Evolutionary conservation across 2,113 vertebrate genomes (phyloP).

Genomic region (Tautogolabrus adspersus): DNA sequence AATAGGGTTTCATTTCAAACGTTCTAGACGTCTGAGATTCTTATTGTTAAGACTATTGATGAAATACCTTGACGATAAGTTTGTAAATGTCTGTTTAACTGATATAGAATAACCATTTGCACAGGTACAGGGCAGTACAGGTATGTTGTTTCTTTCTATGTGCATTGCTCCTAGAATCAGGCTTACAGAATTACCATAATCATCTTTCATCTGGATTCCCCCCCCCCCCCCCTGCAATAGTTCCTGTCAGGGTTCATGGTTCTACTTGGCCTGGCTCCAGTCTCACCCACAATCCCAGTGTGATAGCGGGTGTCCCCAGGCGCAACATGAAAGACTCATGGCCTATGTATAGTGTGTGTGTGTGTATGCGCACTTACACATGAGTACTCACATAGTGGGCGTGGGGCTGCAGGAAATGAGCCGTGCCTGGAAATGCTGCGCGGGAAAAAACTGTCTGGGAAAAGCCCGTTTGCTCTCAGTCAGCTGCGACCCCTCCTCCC

Average conservation of each 20-base stretch:
- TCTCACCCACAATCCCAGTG: slow-evolving; percentile 9
- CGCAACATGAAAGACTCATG: slow-evolving; percentile 44
- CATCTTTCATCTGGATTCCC: too few relatives aligned
- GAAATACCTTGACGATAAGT: background rate
- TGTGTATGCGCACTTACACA: background rate
- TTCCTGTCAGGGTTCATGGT: slow-evolving; percentile 2
- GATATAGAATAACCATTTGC: too few relatives aligned
- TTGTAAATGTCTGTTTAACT: background rate
- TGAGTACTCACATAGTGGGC: slow-evolving; percentile 21
- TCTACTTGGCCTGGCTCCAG: slow-evolving; percentile 31
- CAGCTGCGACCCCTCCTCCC: slow-evolving; percentile 66
- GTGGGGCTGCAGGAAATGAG: slow-evolving; percentile 76
- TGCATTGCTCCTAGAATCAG: too few relatives aligned
- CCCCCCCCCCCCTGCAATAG: too few relatives aligned
- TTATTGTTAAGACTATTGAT: background rate
- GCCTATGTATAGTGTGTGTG: slow-evolving; percentile 20
- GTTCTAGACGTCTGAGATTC: background rate
- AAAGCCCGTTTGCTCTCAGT: slow-evolving; percentile 50
- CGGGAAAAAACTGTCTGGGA: slow-evolving; percentile 74
- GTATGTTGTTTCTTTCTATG: too few relatives aligned
- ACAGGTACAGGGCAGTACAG: too few relatives aligned
- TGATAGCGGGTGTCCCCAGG: slow-evolving; percentile 34
- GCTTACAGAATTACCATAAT: too few relatives aligned
- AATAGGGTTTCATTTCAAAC: slow-evolving; percentile 18
- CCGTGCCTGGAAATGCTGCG: slow-evolving; percentile 71